A percentile compares a stretch with the other conserved stretches of the same genome.
These are phyloP conservation scores for Melanerpes aurifrons DNA, from an alignment of 2,113 vertebrate species.

Conservation along the genomic window DNA sequence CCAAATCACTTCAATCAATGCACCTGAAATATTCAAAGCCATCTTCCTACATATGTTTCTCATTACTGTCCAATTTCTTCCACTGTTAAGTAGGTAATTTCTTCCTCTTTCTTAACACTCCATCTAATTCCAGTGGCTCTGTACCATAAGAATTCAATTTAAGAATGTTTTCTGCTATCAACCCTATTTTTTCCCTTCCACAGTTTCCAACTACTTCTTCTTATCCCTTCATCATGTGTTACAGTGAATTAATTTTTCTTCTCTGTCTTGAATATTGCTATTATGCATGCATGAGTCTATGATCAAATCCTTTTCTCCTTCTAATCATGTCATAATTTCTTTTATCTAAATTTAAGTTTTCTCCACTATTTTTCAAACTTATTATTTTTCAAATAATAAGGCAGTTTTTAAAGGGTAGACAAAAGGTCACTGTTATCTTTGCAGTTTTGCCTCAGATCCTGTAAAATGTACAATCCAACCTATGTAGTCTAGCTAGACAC, in stretches of 20 bases:
- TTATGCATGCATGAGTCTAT: background rate
- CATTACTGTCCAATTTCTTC: background rate
- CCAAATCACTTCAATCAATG: background rate
- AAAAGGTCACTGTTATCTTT: background rate
- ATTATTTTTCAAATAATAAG: too few relatives aligned
- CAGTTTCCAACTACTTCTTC: constrained; percentile 2
- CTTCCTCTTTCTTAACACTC: background rate
- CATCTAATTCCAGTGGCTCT: background rate
- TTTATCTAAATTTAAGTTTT: background rate
- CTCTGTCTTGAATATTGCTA: background rate
- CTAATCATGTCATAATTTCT: background rate
- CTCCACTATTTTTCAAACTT: background rate
- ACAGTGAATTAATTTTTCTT: background rate
- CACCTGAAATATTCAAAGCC: background rate
- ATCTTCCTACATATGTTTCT: background rate
- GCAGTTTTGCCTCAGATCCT: background rate
- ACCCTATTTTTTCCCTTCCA: background rate
- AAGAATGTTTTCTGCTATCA: constrained; percentile 15
- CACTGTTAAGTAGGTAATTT: background rate
- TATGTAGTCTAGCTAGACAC: background rate
- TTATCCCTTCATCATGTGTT: constrained; percentile 23
- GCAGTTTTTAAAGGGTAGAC: background rate
- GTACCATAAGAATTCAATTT: background rate
- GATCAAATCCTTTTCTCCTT: background rate
- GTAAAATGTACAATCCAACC: background rate